Percentiles rank a stretch among this genome's conserved stretches.
These are phyloP conservation scores for Picathartes gymnocephalus DNA, from an alignment of 2,113 vertebrate genomes.

Conservation along the genomic window DNA sequence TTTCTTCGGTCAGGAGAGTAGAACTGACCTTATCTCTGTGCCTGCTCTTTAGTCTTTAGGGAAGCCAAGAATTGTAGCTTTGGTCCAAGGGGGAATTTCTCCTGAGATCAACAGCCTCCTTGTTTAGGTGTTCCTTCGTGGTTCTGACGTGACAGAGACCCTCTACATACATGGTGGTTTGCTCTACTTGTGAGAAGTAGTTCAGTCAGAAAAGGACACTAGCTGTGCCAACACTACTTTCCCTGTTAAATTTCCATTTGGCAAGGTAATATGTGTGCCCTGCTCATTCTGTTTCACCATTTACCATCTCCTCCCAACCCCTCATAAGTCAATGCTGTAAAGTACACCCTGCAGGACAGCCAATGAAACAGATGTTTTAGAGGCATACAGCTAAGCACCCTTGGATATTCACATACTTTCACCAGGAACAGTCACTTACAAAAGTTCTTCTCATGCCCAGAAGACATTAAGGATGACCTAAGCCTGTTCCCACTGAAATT, in stretches of 20 bases:
- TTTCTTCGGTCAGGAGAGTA: not conserved
- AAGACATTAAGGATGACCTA: not conserved
- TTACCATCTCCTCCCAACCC: not conserved
- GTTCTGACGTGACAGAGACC: not conserved
- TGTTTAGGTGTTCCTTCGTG: not conserved
- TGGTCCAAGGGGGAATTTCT: not conserved
- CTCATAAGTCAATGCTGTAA: not conserved
- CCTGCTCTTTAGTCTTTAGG: not conserved
- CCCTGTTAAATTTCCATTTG: not conserved
- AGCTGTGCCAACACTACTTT: not conserved
- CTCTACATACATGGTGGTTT: not conserved
- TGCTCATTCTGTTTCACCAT: not conserved
- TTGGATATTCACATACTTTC: not conserved
- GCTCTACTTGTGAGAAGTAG: not conserved
- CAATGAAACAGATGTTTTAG: not conserved
- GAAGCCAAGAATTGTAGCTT: not conserved
- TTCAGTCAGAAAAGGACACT: not conserved
- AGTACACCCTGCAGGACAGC: not conserved
- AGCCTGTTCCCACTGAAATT: not conserved
- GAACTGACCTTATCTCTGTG: not conserved
- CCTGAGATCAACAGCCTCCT: not conserved
- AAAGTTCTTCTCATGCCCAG: not conserved
- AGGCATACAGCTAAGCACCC: fast-evolving
- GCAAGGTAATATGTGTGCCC: not conserved
- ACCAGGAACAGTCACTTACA: not conserved